A percentile compares a stretch with the other conserved stretches of the same genome.
These are phyloP conservation scores for Gallinago paraguaiae DNA, from an alignment of 2,113 vertebrate species.

Conservation along the genomic window DNA sequence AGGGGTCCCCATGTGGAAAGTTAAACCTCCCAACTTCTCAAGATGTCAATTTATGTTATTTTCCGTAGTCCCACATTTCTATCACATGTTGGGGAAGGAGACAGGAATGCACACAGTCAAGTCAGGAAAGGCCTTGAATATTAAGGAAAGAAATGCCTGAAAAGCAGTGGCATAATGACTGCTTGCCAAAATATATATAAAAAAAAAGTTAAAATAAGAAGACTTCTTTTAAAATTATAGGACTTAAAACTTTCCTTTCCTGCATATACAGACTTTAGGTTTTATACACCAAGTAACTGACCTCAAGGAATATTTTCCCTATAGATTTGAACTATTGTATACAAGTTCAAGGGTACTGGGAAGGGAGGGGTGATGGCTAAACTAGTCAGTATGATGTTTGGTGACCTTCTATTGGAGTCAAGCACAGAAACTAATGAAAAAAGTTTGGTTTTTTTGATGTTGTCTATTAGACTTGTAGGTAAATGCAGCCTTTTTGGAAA, in stretches of 20 bases:
- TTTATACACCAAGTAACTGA: background rate
- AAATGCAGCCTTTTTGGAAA: background rate
- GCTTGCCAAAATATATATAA: background rate
- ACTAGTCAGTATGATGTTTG: background rate
- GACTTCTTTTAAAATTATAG: background rate
- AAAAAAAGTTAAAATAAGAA: background rate
- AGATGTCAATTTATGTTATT: background rate
- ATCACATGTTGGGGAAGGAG: background rate
- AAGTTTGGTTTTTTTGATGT: background rate
- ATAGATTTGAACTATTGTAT: background rate
- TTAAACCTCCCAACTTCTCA: background rate
- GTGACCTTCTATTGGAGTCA: background rate
- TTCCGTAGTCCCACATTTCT: background rate
- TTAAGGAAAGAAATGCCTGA: background rate
- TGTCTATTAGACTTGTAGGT: background rate
- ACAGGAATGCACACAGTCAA: rapidly evolving
- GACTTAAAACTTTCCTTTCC: background rate
- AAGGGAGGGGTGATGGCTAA: background rate
- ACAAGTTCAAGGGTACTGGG: background rate
- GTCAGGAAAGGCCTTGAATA: background rate
- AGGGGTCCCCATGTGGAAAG: background rate
- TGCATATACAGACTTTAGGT: background rate
- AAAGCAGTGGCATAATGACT: background rate
- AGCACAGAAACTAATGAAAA: background rate
- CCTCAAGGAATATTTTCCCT: background rate